Conservation (phyloP, 2,888 invertebrate genomes). For the Sarcophaga caerulescens region DNA sequence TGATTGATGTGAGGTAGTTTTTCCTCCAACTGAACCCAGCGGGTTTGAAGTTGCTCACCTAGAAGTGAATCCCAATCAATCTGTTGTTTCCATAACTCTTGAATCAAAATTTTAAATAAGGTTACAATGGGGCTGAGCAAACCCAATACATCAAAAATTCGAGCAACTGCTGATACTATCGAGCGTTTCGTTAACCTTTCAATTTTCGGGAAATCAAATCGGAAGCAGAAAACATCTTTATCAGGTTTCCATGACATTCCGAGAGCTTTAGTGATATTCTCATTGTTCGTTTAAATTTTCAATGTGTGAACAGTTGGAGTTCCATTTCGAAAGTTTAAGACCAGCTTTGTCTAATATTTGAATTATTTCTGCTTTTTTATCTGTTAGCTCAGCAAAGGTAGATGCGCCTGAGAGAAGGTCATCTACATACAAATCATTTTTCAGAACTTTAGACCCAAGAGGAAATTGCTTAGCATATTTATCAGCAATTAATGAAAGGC, state of each 20-base stretch:
- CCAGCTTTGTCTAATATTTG: slow-evolving; percentile 33
- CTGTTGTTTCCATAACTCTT: too few species aligned
- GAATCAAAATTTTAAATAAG: slow-evolving; percentile 36
- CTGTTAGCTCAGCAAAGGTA: slow-evolving; percentile 2
- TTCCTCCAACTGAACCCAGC: too few species aligned
- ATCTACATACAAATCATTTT: slow-evolving; percentile 51
- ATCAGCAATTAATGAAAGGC: slow-evolving; percentile 39
- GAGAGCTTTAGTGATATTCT: slow-evolving; percentile 44
- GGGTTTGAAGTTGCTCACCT: too few species aligned
- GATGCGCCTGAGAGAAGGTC: slow-evolving; percentile 54
- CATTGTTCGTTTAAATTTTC: not conserved
- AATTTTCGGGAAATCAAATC: slow-evolving; percentile 45
- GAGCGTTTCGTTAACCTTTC: slow-evolving; percentile 40
- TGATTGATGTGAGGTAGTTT: too few species aligned
- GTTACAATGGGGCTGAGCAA: slow-evolving; percentile 36
- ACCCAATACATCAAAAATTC: slow-evolving; percentile 48
- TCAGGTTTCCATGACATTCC: slow-evolving; percentile 45
- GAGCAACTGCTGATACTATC: slow-evolving; percentile 45
- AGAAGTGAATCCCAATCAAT: too few species aligned
- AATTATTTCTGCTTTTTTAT: slow-evolving; percentile 25
- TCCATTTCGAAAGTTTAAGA: slow-evolving; percentile 3
- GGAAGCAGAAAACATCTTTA: slow-evolving; percentile 37
- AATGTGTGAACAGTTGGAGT: too few species aligned
- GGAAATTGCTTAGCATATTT: slow-evolving; percentile 39
- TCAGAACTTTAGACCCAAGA: slow-evolving; percentile 30